Conservation (phyloP, 2,888 invertebrate species). For the Scaptomyza caliginosa region DNA sequence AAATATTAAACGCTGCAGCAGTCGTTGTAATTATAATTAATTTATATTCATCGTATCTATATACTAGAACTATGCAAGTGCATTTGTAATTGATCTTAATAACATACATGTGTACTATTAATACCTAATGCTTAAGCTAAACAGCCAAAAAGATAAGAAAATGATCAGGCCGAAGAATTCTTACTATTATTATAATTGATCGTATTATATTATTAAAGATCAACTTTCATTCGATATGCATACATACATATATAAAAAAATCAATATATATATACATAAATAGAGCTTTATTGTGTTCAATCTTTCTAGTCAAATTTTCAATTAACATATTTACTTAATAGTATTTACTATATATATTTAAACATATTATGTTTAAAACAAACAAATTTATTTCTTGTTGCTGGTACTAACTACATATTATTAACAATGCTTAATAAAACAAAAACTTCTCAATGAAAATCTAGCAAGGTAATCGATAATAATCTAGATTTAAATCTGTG, state of each 20-base stretch:
- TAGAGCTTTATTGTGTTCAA: slow-evolving; percentile 77
- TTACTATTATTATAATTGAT: not conserved
- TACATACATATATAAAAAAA: slow-evolving; percentile 46
- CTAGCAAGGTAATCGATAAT: not conserved
- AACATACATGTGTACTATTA: slow-evolving; percentile 5
- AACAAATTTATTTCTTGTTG: slow-evolving; percentile 33
- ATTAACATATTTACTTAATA: slow-evolving; percentile 34
- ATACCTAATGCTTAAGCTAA: slow-evolving; percentile 33
- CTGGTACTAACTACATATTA: slow-evolving; percentile 28
- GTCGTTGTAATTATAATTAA: not conserved
- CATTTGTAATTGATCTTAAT: slow-evolving; percentile 12
- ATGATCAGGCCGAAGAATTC: not conserved
- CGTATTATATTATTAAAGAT: not conserved
- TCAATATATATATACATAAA: slow-evolving; percentile 20
- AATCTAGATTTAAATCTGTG: not conserved
- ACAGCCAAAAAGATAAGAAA: slow-evolving; percentile 4
- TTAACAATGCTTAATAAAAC: slow-evolving; percentile 43
- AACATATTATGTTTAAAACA: slow-evolving; percentile 6
- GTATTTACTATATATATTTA: slow-evolving; percentile 23
- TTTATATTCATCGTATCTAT: not conserved
- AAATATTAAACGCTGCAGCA: not conserved
- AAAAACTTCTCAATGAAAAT: slow-evolving; percentile 36
- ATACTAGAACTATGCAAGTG: not conserved
- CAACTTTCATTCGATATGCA: slow-evolving; percentile 23
- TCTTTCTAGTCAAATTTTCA: slow-evolving; percentile 48